Evolutionary conservation across 2,113 vertebrate genomes (phyloP), one percentile per base, ranked within the genome.

Genomic region (Macrotis lagotis): DNA sequence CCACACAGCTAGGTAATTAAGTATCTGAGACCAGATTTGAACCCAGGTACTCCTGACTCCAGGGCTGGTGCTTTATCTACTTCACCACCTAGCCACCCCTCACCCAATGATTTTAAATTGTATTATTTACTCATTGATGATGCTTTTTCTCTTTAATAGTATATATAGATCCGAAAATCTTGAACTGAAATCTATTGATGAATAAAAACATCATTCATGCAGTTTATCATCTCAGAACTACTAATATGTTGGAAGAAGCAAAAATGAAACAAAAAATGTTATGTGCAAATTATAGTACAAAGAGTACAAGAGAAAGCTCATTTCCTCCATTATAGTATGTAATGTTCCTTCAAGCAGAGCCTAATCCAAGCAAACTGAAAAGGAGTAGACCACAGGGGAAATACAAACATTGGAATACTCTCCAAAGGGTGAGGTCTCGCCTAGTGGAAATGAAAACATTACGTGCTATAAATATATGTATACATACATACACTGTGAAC

Each of bases 401-500:
- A 95, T 94, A 93, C 95, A 97, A 93, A 95, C 51, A 93, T 16
- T 6, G 89, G 50, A 28, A 49, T 11, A 26, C 94, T 66, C n/a
- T 93, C 92, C 1, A 93, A 93, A 93, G 94, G 37, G 88, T 24
- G 88, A 66, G 51, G 19, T 8, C 48, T 89, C 14, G 49, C 74
- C 25, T 2, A 0, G 48, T 88, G 94, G 95, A 95, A 96, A 97
- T 53, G n/a, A 91, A 95, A 97, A 96, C 92, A 90, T 50, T 59
- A 92, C 37, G 26, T 50, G 48, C 26, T 48, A 90, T 31, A 50
- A 90, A 37, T 50, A n/a, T 25, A 51, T 51, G 28, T 19, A 37
- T 26, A 24, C 25, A 31, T 26, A 24, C 25, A 31, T 24, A 91
- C 44, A 52, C 93, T 59, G 7, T 2, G 74, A 91, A 83, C 16